Conservation (phyloP, 1,140 invertebrate species). For the Zaprionus davidi region DNA sequence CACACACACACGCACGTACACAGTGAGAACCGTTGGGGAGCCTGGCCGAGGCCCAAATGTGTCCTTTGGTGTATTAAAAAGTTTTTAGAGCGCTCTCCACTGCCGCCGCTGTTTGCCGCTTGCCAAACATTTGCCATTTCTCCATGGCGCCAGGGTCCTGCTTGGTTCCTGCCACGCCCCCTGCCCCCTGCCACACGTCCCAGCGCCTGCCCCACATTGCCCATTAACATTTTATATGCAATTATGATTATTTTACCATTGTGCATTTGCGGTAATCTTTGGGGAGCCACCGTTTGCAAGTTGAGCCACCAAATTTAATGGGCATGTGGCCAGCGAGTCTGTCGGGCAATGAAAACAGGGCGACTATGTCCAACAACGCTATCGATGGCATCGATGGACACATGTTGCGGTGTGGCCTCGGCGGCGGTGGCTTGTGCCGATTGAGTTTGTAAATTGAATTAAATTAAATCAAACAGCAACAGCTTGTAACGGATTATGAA, state of each 20-base stretch:
- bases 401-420: conserved; percentile 35
- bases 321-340: conserved; percentile 32
- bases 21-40: conserved; percentile 5
- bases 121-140: conserved; percentile 34
- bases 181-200: background rate
- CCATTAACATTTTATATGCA: conserved; percentile 83
- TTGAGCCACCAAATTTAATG: conserved; percentile 67
- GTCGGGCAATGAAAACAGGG: background rate
- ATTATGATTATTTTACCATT: conserved; percentile 83
- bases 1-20: conserved; percentile 17
- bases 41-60: conserved; percentile 67
- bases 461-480: conserved; percentile 29
- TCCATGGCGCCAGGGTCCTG: conserved; percentile 13
- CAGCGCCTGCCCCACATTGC: conserved; percentile 58
- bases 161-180: conserved; percentile 9
- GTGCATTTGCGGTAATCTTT: conserved; percentile 81
- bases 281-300: conserved; percentile 72
- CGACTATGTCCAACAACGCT: background rate
- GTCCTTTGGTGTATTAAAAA: conserved; percentile 83
- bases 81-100: conserved; percentile 53
- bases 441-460: conserved; percentile 35
- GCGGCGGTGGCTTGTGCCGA: background rate
- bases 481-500: background rate
- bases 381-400: conserved; percentile 25
- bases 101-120: background rate